Evolutionary conservation across 2,113 vertebrate species (phyloP).

Genomic region (Pontoporia blainvillei): DNA sequence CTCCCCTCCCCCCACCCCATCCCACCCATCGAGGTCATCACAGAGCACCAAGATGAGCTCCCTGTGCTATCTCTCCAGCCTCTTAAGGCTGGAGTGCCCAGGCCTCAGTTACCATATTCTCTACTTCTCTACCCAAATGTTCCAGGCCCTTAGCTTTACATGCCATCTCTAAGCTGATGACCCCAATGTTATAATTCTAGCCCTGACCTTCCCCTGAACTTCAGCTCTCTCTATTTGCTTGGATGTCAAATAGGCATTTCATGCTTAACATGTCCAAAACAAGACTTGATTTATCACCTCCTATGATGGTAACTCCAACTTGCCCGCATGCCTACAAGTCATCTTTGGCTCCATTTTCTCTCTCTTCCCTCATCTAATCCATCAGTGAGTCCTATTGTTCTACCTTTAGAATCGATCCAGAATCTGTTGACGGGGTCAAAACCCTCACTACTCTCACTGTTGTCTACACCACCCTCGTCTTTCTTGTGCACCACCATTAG

Average conservation of each 20-base stretch:
- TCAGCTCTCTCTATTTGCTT: background rate
- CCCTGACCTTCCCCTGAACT: background rate
- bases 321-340: accelerated
- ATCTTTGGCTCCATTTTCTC: accelerated
- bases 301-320: background rate
- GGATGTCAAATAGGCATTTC: background rate
- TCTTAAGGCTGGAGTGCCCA: background rate
- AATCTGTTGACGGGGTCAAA: accelerated
- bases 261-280: background rate
- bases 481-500: background rate
- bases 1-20: no score
- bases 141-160: background rate
- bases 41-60: no score
- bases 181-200: background rate
- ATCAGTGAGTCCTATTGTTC: background rate
- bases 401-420: background rate
- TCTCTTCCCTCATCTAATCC: background rate
- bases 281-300: background rate
- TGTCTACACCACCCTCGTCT: background rate
- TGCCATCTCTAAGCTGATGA: background rate
- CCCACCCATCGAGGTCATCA: no score
- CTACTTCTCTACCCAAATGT: background rate
- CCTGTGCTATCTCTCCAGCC: no score
- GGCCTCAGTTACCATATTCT: background rate
- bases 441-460: no score